Conservation (phyloP, 2,113 vertebrate species). For the Albula glossodonta region DNA sequence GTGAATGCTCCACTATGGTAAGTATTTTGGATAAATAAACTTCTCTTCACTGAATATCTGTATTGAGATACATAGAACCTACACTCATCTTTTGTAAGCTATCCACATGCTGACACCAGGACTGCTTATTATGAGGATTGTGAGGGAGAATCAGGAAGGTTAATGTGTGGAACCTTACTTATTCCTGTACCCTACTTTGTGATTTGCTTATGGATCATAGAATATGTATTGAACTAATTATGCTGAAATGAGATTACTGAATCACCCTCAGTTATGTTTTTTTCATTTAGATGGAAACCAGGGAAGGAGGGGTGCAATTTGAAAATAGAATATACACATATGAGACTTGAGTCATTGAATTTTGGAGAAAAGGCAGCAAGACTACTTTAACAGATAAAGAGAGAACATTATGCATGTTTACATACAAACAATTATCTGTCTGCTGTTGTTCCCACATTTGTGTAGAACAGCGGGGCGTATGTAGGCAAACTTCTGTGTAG, state of each 20-base stretch:
- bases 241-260: slow-evolving; percentile 63
- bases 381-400: background rate
- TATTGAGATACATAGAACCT: slow-evolving; percentile 46
- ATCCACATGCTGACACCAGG: background rate
- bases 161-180: slow-evolving; percentile 18
- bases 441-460: background rate
- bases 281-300: slow-evolving; percentile 25
- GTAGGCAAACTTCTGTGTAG: background rate
- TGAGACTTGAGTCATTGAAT: background rate
- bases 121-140: too few relatives aligned
- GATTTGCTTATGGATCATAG: background rate
- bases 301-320: slow-evolving; percentile 11
- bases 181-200: background rate
- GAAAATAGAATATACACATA: background rate
- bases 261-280: slow-evolving; percentile 34
- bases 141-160: background rate
- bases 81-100: slow-evolving; percentile 41
- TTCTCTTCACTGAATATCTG: background rate
- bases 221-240: background rate
- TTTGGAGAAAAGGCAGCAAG: background rate
- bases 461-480: slow-evolving; percentile 38
- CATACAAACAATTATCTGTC: too few relatives aligned
- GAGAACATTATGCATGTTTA: too few relatives aligned
- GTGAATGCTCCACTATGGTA: too few relatives aligned
- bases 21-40: background rate